Evolutionary conservation across 2,113 vertebrate genomes (phyloP), one percentile per base, ranked within the genome.

Genomic region (Chlamydotis undulata): DNA sequence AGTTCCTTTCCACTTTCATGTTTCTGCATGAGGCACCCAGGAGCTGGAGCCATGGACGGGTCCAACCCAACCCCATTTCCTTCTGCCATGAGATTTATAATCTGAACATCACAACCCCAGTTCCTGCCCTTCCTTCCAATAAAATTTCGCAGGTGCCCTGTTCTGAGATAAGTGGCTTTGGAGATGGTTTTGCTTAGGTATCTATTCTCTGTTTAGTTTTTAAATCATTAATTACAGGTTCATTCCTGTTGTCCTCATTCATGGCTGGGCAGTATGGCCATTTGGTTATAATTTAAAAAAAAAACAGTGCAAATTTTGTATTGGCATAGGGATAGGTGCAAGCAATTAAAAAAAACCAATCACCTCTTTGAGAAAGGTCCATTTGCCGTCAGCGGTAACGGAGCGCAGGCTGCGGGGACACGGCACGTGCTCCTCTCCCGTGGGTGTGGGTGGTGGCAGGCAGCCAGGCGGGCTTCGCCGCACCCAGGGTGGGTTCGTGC

Each of bases 321-420:
- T 7, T 26, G 49, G 56, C 50, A 19, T 4, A 25, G 21, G 59
- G 33, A 17, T 57, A 67, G 56, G 50, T 43, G 12, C 28, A 15
- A 49, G 13, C 19, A 39, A 28, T 43, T 43, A 15, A 43, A 43
- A 43, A 43, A 41, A 39, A 10, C 39, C 39, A 39, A 39, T 10
- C 39, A 41, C 41, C 41, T 43, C 33, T 41, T 37, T 4, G 52
- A 47, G 61, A 95, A 91, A 94, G 69, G 39, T 55, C 47, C 19
- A 0, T 78, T 57, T 88, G 91, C 77, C 77, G 31, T 59, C 39
- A 91, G 87, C 39, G 69, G 76, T 8, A 47, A 29, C 43, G 25
- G 28, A 80, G 83, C 67, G 89, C 91, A 96, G 93, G 85, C 94
- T 84, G 93, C 37, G 89, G 91, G 61, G 56, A 78, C 5, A 53